phyloP scores from a whole-genome alignment of 2,797 vertebrate genomes.

The Hirundo rustica region DNA sequence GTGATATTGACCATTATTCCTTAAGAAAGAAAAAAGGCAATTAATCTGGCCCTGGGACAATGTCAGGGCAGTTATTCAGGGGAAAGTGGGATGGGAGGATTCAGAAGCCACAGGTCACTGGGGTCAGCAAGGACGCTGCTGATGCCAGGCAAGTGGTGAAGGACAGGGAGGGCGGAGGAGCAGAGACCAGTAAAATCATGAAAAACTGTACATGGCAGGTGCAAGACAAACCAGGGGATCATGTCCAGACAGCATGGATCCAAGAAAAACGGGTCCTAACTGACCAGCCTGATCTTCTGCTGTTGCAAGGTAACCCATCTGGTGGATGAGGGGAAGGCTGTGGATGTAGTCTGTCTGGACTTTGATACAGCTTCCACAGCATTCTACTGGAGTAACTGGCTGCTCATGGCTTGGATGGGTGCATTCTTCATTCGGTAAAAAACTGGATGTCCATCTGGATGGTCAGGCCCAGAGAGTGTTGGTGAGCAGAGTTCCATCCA shows the following conservation, averaged over 20 bases:
- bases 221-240: neutral
- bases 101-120: neutral
- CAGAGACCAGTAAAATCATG: neutral
- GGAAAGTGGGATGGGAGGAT: neutral
- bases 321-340: neutral
- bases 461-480: fast-evolving
- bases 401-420: neutral
- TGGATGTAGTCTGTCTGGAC: neutral
- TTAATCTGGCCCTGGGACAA: neutral
- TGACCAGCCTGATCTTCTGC: neutral
- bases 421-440: neutral
- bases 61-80: neutral
- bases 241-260: neutral
- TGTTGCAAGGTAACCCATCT: neutral
- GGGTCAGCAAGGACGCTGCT: neutral
- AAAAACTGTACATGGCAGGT: neutral
- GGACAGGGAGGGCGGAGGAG: no score
- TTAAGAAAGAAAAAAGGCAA: neutral
- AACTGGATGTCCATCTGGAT: neutral
- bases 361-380: neutral
- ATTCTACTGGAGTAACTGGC: neutral
- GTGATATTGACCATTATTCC: neutral
- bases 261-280: neutral
- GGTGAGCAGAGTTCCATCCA: neutral
- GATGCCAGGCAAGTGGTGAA: neutral